Conservation (phyloP, 2,888 invertebrate genomes). For the Drosophila kuntzei region DNA sequence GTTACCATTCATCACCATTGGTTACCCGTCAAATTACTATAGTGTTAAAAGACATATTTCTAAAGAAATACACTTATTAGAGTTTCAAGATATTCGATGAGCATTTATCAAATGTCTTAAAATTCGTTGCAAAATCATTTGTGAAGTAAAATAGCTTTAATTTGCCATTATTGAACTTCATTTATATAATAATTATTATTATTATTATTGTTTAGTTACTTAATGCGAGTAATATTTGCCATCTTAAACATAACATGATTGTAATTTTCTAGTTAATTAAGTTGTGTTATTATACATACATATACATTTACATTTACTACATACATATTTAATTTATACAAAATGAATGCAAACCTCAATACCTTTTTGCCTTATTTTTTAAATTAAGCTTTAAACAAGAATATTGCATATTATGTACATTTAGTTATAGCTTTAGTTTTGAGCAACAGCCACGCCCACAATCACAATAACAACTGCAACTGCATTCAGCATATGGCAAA, state of each 20-base stretch:
- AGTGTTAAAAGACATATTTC: slow-evolving; percentile 42
- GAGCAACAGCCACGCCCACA: slow-evolving; percentile 61
- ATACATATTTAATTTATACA: slow-evolving; percentile 46
- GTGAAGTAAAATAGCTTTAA: slow-evolving; percentile 81
- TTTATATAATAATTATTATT: slow-evolving; percentile 19
- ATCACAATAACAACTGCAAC: slow-evolving; percentile 28
- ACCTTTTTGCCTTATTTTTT: slow-evolving; percentile 77
- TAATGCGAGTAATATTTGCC: slow-evolving; percentile 65
- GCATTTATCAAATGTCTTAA: slow-evolving; percentile 60
- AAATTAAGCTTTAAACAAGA: slow-evolving; percentile 66
- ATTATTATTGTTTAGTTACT: slow-evolving; percentile 47
- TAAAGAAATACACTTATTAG: slow-evolving; percentile 38
- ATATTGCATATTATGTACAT: slow-evolving; percentile 41
- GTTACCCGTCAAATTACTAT: too few relatives aligned
- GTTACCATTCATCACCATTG: too few relatives aligned
- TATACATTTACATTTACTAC: slow-evolving; percentile 4
- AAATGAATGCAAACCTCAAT: slow-evolving; percentile 61
- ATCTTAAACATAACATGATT: slow-evolving; percentile 48
- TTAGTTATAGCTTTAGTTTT: slow-evolving; percentile 62
- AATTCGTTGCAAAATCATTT: slow-evolving; percentile 40
- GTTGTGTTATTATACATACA: slow-evolving; percentile 44
- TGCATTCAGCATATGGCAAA: slow-evolving; percentile 29
- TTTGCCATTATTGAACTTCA: slow-evolving; percentile 78
- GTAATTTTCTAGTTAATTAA: slow-evolving; percentile 52
- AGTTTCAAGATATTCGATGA: slow-evolving; percentile 37